Percentiles rank a stretch among this genome's conserved stretches.
phyloP scores from a whole-genome alignment of 2,113 vertebrate genomes.

The Bolborhynchus lineola region DNA sequence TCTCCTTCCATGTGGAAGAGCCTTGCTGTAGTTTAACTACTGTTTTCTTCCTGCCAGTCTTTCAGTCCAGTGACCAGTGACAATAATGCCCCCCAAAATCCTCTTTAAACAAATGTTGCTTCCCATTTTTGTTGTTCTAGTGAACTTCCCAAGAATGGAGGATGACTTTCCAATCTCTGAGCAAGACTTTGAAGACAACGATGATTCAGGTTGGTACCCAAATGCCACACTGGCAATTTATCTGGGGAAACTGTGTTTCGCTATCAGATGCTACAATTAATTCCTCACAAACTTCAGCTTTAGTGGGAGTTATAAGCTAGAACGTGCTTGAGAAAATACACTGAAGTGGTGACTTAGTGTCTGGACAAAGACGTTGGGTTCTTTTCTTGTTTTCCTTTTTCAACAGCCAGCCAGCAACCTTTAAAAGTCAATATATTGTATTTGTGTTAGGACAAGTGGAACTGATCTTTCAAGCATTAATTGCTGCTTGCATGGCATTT shows the following conservation, averaged over 20 bases:
- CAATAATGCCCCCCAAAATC: neutral
- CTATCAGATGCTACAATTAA: neutral
- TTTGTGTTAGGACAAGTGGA: slow-evolving; percentile 46
- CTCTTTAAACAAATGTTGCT: slow-evolving; percentile 6
- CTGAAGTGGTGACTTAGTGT: neutral
- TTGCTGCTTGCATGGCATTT: slow-evolving; percentile 29
- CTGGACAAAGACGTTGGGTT: neutral
- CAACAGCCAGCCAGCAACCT: neutral
- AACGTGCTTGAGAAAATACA: neutral
- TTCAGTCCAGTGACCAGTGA: neutral
- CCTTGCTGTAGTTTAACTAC: neutral
- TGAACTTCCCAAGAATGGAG: slow-evolving; percentile 70
- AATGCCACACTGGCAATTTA: neutral
- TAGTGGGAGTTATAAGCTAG: neutral
- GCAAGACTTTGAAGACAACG: slow-evolving; percentile 68
- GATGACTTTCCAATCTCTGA: slow-evolving; percentile 64
- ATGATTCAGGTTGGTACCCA: slow-evolving; percentile 68
- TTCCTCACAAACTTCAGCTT: neutral
- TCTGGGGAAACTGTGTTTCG: neutral
- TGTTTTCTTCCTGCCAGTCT: neutral
- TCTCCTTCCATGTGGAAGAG: neutral
- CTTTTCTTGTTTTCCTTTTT: slow-evolving; percentile 17
- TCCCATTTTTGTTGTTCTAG: slow-evolving; percentile 68
- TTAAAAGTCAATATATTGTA: slow-evolving; percentile 43
- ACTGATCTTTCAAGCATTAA: slow-evolving; percentile 45